Percentiles rank a stretch among this genome's conserved stretches.
Evolutionary conservation across 2,113 vertebrate genomes (phyloP).

Genomic region (Thoracochromis brauschi): DNA sequence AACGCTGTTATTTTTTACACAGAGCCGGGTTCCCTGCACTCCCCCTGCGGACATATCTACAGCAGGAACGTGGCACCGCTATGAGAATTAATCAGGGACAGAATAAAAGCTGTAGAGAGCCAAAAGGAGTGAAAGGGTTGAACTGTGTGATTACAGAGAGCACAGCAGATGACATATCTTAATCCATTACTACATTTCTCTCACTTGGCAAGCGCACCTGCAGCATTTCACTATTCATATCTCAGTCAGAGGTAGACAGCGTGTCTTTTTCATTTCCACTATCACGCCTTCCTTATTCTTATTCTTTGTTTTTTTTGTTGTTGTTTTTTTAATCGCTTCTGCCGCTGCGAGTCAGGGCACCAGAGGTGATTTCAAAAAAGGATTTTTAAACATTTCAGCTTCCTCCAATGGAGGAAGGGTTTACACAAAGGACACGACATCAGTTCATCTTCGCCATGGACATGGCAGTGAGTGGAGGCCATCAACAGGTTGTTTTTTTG

Average conservation of each 20-base stretch:
- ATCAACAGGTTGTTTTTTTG: background rate
- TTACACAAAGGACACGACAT: conserved; percentile 36
- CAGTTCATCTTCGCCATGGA: conserved; percentile 32
- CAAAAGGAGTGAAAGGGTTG: background rate
- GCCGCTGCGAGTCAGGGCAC: conserved; percentile 6
- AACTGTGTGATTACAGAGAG: conserved; percentile 1
- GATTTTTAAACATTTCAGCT: conserved; percentile 41
- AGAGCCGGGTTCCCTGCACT: background rate
- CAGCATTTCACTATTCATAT: conserved; percentile 32
- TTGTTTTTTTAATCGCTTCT: background rate
- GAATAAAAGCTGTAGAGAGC: background rate
- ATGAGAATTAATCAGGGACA: background rate
- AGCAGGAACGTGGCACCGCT: background rate
- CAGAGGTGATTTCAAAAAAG: conserved; percentile 2
- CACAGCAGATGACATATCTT: conserved; percentile 24
- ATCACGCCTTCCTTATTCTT: background rate
- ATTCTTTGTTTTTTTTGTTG: background rate
- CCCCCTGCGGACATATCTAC: background rate
- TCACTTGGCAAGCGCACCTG: background rate
- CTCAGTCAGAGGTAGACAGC: background rate
- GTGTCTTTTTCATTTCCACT: conserved; percentile 20
- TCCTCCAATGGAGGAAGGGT: conserved; percentile 60
- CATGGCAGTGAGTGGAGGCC: background rate
- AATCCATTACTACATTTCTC: conserved; percentile 35
- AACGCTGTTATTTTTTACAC: background rate